phyloP scores from a whole-genome alignment of 1,140 invertebrate genomes.

The Aphaenogaster floridana region DNA sequence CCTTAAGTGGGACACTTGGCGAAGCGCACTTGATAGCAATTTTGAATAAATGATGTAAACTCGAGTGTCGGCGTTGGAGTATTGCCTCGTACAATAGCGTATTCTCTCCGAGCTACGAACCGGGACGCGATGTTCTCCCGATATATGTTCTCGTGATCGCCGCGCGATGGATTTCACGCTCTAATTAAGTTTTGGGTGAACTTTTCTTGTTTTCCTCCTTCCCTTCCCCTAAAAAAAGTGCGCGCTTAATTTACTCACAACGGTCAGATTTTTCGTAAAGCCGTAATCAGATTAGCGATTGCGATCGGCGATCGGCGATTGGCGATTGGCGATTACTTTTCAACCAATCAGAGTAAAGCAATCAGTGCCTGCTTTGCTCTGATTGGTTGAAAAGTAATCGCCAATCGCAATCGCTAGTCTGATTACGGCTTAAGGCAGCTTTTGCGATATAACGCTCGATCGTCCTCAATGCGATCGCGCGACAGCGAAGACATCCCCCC shows the following conservation, averaged over 20 bases:
- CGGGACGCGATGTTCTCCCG: background rate
- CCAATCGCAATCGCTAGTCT: no score
- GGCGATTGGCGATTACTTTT: no score
- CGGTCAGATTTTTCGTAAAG: background rate
- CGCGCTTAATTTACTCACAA: background rate
- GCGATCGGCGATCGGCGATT: no score
- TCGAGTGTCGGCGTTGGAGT: slow-evolving; percentile 32
- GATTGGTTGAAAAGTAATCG: no score
- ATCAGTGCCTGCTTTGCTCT: no score
- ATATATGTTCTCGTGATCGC: background rate
- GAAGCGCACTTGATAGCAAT: slow-evolving; percentile 65
- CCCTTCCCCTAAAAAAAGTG: background rate
- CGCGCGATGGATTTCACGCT: background rate
- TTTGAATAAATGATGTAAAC: slow-evolving; percentile 68
- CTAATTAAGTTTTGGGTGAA: background rate
- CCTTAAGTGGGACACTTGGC: slow-evolving; percentile 61
- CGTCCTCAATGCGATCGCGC: background rate
- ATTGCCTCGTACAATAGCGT: slow-evolving; percentile 27
- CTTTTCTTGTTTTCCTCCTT: background rate
- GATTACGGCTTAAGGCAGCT: no score
- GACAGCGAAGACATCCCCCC: background rate
- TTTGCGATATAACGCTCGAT: background rate
- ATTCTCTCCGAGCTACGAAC: background rate
- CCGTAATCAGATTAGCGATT: no score
- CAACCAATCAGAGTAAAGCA: no score